These are phyloP conservation scores for Acrocera orbiculus DNA, from an alignment of 2,888 invertebrate species.

Conservation along the genomic window DNA sequence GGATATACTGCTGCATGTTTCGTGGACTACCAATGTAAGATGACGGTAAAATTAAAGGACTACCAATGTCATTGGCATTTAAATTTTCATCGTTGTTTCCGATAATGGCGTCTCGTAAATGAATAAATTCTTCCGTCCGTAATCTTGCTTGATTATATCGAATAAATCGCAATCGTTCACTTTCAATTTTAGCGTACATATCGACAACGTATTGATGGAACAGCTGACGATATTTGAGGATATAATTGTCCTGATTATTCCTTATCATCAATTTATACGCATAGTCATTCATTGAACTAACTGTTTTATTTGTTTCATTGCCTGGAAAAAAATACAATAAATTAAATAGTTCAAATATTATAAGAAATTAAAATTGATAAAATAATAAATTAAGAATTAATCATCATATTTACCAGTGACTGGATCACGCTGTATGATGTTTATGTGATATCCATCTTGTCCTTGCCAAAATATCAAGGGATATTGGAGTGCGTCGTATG, in stretches of 20 bases:
- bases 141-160: background rate
- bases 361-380: slow-evolving; percentile 5
- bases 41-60: slow-evolving; percentile 15
- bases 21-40: slow-evolving; percentile 21
- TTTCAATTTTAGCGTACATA: slow-evolving; percentile 21
- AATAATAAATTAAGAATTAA: background rate
- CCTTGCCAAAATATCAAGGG: slow-evolving; percentile 16
- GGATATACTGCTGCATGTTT: slow-evolving; percentile 12
- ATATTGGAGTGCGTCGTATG: slow-evolving; percentile 16
- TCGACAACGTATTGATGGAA: slow-evolving; percentile 21
- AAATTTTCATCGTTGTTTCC: background rate
- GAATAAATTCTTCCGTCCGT: slow-evolving; percentile 1
- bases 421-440: slow-evolving; percentile 7
- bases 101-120: background rate
- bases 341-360: too few species aligned
- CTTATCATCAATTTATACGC: slow-evolving; percentile 15
- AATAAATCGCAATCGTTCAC: slow-evolving; percentile 14
- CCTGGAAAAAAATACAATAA: too few species aligned
- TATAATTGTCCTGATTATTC: slow-evolving; percentile 11
- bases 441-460: slow-evolving; percentile 14
- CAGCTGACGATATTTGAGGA: slow-evolving; percentile 14
- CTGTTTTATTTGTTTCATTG: too few species aligned
- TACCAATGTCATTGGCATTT: slow-evolving; percentile 4
- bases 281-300: slow-evolving; percentile 17
- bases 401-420: background rate